phyloP scores from a whole-genome alignment of 92 coral and sea anemone species.

The Ricordea florida region DNA sequence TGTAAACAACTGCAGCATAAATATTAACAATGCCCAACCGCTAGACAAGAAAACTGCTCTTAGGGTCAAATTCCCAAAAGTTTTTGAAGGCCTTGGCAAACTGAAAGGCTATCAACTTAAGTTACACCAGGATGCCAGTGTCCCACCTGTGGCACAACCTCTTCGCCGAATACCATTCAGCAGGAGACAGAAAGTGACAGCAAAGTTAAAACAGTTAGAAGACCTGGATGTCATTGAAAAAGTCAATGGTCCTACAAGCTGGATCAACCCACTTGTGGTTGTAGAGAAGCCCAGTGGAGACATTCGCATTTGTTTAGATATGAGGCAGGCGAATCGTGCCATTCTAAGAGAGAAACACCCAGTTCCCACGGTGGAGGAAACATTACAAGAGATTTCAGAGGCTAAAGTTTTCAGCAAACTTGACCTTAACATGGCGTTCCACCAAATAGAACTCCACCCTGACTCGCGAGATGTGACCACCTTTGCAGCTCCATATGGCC shows the following conservation, averaged over 20 bases:
- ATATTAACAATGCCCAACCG: too few relatives aligned
- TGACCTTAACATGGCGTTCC: constrained; percentile 58
- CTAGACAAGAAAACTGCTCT: constrained; percentile 12
- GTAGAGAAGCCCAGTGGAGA: constrained; percentile 54
- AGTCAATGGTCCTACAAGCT: constrained; percentile 19
- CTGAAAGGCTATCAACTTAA: too few relatives aligned
- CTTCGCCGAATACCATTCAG: constrained; percentile 11
- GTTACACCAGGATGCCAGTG: neutral
- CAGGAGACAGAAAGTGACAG: constrained; percentile 28
- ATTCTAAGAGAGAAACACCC: constrained; percentile 53
- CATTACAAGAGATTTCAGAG: constrained; percentile 58
- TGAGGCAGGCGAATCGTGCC: constrained; percentile 63
- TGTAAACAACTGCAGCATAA: neutral
- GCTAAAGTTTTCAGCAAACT: constrained; percentile 57
- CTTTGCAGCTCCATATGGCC: constrained; percentile 56
- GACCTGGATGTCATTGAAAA: constrained; percentile 42
- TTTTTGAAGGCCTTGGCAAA: constrained; percentile 24
- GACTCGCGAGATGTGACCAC: constrained; percentile 63
- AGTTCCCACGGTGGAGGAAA: constrained; percentile 60
- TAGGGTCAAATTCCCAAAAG: constrained; percentile 33
- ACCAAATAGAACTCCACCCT: constrained; percentile 54
- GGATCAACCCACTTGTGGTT: constrained; percentile 54
- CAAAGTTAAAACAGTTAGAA: constrained; percentile 44
- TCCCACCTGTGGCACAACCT: constrained; percentile 32
- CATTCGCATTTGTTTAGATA: constrained; percentile 55